A percentile compares a stretch with the other conserved stretches of the same genome.
Evolutionary conservation across 2,888 invertebrate species (phyloP).

Genomic region (Macrosoma leucophasiata): DNA sequence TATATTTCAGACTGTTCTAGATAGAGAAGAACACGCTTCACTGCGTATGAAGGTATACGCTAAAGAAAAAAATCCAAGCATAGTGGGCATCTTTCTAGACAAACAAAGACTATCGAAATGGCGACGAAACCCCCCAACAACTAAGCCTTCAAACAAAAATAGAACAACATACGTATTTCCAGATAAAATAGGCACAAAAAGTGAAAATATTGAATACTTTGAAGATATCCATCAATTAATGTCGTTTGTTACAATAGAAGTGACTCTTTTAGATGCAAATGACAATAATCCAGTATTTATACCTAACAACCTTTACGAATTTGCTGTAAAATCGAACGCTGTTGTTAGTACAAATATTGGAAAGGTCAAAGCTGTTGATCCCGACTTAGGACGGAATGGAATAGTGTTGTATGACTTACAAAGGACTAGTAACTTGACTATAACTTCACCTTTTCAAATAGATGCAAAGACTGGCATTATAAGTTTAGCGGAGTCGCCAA

Average conservation of each 20-base stretch:
- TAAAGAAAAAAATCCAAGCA: slow-evolving; percentile 83
- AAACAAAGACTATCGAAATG: slow-evolving; percentile 59
- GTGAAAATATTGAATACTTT: slow-evolving; percentile 59
- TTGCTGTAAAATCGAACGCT: slow-evolving; percentile 80
- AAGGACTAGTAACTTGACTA: slow-evolving; percentile 78
- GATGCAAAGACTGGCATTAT: slow-evolving; percentile 83
- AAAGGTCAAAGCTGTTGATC: slow-evolving; percentile 87
- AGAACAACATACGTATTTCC: slow-evolving; percentile 68
- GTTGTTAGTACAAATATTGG: slow-evolving; percentile 84
- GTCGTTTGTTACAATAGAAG: slow-evolving; percentile 83
- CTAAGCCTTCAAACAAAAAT: slow-evolving; percentile 41
- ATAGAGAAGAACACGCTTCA: slow-evolving; percentile 84
- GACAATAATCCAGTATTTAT: slow-evolving; percentile 93
- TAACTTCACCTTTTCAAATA: slow-evolving; percentile 81
- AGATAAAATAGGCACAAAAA: slow-evolving; percentile 55
- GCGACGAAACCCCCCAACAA: slow-evolving; percentile 45
- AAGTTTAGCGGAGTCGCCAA: slow-evolving; percentile 78
- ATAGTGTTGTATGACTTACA: slow-evolving; percentile 84
- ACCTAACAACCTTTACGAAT: slow-evolving; percentile 88
- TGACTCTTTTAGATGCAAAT: slow-evolving; percentile 90
- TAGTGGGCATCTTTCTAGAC: slow-evolving; percentile 72
- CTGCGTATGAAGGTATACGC: slow-evolving; percentile 86
- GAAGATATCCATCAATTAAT: slow-evolving; percentile 57
- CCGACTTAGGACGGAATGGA: slow-evolving; percentile 84
- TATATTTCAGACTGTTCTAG: slow-evolving; percentile 80